Percentiles rank a stretch among this genome's conserved stretches.
Conservation (phyloP, 2,888 invertebrate genomes). For the Hybos culiciformis region DNA sequence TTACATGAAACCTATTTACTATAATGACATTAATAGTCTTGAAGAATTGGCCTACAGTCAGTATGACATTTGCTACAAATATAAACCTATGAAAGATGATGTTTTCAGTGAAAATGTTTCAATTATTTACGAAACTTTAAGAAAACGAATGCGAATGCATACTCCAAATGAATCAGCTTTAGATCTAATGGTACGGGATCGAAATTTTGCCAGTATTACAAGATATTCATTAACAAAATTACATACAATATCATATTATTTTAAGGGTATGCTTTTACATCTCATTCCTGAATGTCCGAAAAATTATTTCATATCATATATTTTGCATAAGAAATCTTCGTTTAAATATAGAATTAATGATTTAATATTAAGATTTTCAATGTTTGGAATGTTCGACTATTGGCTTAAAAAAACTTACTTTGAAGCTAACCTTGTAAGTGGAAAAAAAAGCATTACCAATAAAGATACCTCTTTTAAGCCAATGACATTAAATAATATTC, state of each 20-base stretch:
- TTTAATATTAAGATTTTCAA: constrained; percentile 24
- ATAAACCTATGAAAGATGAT: constrained; percentile 32
- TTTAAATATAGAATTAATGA: constrained; percentile 24
- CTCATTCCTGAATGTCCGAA: constrained; percentile 34
- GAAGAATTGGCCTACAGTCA: constrained; percentile 27
- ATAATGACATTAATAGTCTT: constrained; percentile 32
- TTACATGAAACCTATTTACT: constrained; percentile 31
- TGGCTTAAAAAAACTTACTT: constrained; percentile 29
- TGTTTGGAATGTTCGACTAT: constrained; percentile 27
- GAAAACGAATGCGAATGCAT: constrained; percentile 22
- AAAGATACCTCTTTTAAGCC: constrained; percentile 25
- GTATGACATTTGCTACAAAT: constrained; percentile 30
- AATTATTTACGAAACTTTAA: constrained; percentile 22
- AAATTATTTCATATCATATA: constrained; percentile 30
- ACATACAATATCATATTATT: constrained; percentile 22
- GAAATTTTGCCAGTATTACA: constrained; percentile 26
- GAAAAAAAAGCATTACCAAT: constrained; percentile 13
- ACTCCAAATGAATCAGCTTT: constrained; percentile 24
- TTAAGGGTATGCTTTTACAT: constrained; percentile 26
- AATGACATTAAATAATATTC: constrained; percentile 28
- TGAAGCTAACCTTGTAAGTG: constrained; percentile 22
- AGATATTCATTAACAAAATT: constrained; percentile 24
- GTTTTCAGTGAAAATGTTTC: constrained; percentile 29
- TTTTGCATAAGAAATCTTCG: constrained; percentile 26
- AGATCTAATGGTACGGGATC: constrained; percentile 19